Evolutionary conservation across 64 coral and sea anemone species (phyloP).

Genomic region (Actinia equina): DNA sequence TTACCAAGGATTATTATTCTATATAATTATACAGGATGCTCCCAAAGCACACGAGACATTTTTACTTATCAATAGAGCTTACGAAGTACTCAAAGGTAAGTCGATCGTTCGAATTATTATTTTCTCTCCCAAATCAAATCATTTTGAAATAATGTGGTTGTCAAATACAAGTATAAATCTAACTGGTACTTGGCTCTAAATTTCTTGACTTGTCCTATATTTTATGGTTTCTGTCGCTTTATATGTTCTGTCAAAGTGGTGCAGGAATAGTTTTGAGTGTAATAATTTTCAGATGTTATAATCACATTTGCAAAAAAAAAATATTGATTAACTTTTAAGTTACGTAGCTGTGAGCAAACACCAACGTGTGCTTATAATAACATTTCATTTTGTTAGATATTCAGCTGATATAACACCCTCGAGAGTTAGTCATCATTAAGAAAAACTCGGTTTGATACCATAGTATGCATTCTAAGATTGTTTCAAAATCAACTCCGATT

Average conservation of each 20-base stretch:
- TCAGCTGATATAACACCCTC: slow-evolving; percentile 5
- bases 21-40: slow-evolving; percentile 55
- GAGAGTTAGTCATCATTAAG: neutral
- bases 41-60: slow-evolving; percentile 91
- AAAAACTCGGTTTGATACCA: no score
- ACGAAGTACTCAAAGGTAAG: slow-evolving; percentile 98
- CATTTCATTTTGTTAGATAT: neutral
- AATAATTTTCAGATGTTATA: no score
- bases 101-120: no score
- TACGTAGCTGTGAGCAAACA: slow-evolving; percentile 5
- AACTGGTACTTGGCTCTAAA: neutral
- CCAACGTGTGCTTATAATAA: neutral
- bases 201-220: neutral
- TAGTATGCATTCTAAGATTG: no score
- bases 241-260: neutral
- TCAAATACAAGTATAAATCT: neutral
- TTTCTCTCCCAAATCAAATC: neutral
- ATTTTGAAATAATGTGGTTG: slow-evolving; percentile 9
- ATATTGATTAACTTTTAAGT: no score
- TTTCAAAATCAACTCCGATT: no score
- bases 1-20: slow-evolving; percentile 12
- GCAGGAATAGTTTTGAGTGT: no score
- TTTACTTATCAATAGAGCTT: slow-evolving; percentile 82
- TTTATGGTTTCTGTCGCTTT: neutral
- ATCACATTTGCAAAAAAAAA: no score